phyloP scores from a whole-genome alignment of 2,888 invertebrate species.

The Pristionchus maxplancki region DNA sequence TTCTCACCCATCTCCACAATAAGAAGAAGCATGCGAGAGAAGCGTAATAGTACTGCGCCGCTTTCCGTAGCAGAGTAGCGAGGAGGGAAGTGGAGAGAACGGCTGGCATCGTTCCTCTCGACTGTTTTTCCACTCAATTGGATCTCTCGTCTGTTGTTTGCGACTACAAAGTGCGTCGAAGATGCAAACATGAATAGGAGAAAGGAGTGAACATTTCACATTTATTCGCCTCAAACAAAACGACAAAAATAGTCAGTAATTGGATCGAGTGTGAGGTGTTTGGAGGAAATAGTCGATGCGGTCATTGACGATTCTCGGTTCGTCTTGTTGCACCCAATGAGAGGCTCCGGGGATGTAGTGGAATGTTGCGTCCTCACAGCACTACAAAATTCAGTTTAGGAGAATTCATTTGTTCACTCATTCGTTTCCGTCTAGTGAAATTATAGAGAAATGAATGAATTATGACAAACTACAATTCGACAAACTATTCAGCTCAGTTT shows the following conservation, averaged over 20 bases:
- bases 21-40: neutral
- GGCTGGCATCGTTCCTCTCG: neutral
- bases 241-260: too few species aligned
- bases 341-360: conserved; percentile 84
- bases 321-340: conserved; percentile 87
- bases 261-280: too few species aligned
- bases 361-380: conserved; percentile 79
- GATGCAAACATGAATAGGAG: too few species aligned
- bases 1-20: conserved; percentile 14
- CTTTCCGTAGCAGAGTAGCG: neutral
- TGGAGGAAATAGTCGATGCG: conserved; percentile 19
- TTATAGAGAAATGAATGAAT: too few species aligned
- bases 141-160: neutral
- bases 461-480: too few species aligned
- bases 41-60: conserved; percentile 52
- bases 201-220: too few species aligned
- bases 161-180: neutral
- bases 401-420: too few species aligned
- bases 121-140: too few species aligned
- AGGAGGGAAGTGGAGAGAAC: neutral
- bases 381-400: too few species aligned
- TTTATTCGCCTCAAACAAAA: too few species aligned
- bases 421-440: too few species aligned
- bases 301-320: conserved; percentile 79
- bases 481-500: too few species aligned